These are phyloP conservation scores for Proteles cristata DNA, from an alignment of 2,113 vertebrate species.

Conservation along the genomic window DNA sequence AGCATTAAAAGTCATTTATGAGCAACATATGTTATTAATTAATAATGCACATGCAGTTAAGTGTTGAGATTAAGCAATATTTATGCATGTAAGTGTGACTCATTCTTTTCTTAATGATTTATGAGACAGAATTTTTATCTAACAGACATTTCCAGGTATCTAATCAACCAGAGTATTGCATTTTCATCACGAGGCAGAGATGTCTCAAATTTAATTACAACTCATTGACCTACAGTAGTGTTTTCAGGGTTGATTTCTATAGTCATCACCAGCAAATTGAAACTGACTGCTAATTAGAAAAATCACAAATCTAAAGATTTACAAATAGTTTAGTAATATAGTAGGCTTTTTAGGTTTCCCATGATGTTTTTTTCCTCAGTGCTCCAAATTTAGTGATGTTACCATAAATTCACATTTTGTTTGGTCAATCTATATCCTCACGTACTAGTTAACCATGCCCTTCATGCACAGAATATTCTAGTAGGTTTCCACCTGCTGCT, in stretches of 20 bases:
- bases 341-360: background rate
- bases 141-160: slow-evolving; percentile 65
- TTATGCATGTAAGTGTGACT: slow-evolving; percentile 77
- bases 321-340: background rate
- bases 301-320: slow-evolving; percentile 14
- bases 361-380: background rate
- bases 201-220: slow-evolving; percentile 75
- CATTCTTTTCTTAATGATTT: slow-evolving; percentile 75
- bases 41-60: slow-evolving; percentile 69
- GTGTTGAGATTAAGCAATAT: slow-evolving; percentile 69
- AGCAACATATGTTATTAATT: slow-evolving; percentile 82
- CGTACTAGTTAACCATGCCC: background rate
- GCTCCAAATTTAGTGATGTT: background rate
- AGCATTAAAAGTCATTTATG: slow-evolving; percentile 78
- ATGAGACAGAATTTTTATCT: slow-evolving; percentile 75
- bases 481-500: background rate
- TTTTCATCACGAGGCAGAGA: slow-evolving; percentile 67
- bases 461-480: background rate
- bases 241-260: slow-evolving; percentile 66
- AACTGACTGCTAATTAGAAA: slow-evolving; percentile 53
- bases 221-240: slow-evolving; percentile 65
- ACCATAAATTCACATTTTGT: background rate
- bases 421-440: background rate
- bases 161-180: slow-evolving; percentile 71
- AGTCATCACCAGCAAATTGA: slow-evolving; percentile 18